A percentile compares a stretch with the other conserved stretches of the same genome.
Evolutionary conservation across 1,140 invertebrate species (phyloP).

Genomic region (Anastrepha ludens): DNA sequence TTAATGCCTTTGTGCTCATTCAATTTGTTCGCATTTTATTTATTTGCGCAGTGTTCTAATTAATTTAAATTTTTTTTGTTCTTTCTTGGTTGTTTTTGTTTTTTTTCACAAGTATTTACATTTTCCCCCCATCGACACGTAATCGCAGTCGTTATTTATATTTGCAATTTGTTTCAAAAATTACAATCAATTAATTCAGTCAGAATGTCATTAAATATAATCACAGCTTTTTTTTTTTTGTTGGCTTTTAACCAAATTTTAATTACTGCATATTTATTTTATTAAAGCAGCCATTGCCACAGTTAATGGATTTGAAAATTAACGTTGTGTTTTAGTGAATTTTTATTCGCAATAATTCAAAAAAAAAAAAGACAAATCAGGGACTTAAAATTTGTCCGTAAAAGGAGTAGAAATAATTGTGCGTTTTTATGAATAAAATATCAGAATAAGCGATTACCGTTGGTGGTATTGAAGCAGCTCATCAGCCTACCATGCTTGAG

Average conservation of each 20-base stretch:
- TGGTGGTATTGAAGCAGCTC: too few species aligned
- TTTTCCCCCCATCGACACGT: background rate
- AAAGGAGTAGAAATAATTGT: too few species aligned
- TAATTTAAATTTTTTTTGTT: slow-evolving; percentile 14
- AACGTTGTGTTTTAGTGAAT: too few species aligned
- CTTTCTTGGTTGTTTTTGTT: background rate
- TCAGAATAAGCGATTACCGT: too few species aligned
- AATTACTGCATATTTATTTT: background rate
- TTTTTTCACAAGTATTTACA: background rate
- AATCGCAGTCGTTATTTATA: slow-evolving; percentile 29
- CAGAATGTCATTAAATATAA: background rate
- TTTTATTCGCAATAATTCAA: too few species aligned
- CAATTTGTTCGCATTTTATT: background rate
- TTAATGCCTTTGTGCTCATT: background rate
- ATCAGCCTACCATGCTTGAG: too few species aligned
- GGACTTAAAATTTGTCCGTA: too few species aligned
- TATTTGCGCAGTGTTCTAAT: slow-evolving; percentile 33
- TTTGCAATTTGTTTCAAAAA: slow-evolving; percentile 44
- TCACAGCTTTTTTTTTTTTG: background rate
- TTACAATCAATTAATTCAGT: background rate
- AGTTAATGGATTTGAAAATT: background rate
- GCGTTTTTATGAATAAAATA: too few species aligned
- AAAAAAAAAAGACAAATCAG: too few species aligned
- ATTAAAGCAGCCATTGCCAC: background rate
- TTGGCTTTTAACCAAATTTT: background rate